phyloP scores from a whole-genome alignment of 2,888 invertebrate genomes.

The Peribatodes rhomboidaria region DNA sequence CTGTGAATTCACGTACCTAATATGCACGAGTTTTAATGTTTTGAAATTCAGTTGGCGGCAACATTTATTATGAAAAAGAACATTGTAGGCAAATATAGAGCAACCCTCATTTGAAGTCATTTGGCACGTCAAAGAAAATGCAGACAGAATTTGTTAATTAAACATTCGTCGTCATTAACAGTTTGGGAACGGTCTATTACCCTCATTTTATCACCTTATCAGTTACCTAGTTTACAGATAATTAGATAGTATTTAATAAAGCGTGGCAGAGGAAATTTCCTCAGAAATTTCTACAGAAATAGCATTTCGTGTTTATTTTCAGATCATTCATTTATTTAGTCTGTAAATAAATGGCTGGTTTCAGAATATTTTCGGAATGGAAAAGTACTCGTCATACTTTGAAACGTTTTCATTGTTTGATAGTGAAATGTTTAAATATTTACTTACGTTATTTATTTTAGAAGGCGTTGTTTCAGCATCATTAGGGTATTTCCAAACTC shows the following conservation, averaged over 20 bases:
- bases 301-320: conserved; percentile 24
- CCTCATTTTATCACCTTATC: conserved; percentile 39
- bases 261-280: conserved; percentile 36
- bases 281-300: conserved; percentile 17
- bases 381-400: conserved; percentile 25
- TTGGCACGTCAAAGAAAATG: conserved; percentile 12
- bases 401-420: conserved; percentile 19
- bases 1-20: too few species aligned
- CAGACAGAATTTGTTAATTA: conserved; percentile 21
- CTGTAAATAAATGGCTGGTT: conserved; percentile 25
- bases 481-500: too few species aligned
- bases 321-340: conserved; percentile 22
- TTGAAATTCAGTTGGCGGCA: conserved; percentile 5
- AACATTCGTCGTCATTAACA: conserved; percentile 9
- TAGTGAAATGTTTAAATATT: neutral
- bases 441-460: neutral
- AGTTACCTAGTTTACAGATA: conserved; percentile 23
- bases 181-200: conserved; percentile 22
- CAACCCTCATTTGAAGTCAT: neutral
- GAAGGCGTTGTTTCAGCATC: neutral
- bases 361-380: conserved; percentile 21
- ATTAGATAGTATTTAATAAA: conserved; percentile 36
- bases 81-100: too few species aligned
- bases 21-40: too few species aligned
- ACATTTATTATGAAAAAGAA: neutral